Base-by-base conservation (phyloP, 2,888 invertebrate species). In the Ophonus ardosiacus region DNA sequence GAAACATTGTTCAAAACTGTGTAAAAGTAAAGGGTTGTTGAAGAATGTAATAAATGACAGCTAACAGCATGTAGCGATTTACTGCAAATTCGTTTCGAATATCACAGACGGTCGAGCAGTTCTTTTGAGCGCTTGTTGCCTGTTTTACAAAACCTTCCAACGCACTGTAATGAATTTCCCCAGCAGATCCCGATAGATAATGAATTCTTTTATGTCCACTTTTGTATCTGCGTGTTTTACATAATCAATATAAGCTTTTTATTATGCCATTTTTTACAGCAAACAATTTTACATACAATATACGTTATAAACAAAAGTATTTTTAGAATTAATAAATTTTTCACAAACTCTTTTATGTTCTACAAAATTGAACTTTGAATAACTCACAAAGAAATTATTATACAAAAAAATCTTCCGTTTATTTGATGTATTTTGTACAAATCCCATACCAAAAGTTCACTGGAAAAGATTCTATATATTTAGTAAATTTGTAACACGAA, bases 121-220 rank as follows among this genome's bases (percentile, higher is more conserved):
- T 83, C 83, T 83, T 83, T 83, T 83, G 74, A 83, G 17, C 21
- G 40, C 24, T 51, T 74, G 38, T 43, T 83, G 76, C 59, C 21
- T 84, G 84, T 83, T 83, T 57, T 61, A 56, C 65, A 56, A 43
- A 84, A 78, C 59, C 78, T n/a, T 61, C 51, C 13, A 43, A 84
- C 63, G 43, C 21, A 84, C 51, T 38, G 78, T 78, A 84, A 84
- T 84, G 76, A 84, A 76, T 84, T 84, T 84, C 76, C 76, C 76
- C 78, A 51, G 40, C 40, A 51, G 78, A 78, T 76, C 56, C 61
- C 43, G 24, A 21, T 40, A 63, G 61, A 84, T 78, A 84, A 84
- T 78, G 51, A 84, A 78, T 84, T 84, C 63, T 61, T 84, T 84
- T 65, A 81, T 81, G 63, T 81, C 65, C 65, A 65, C 63, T 43